Evolutionary conservation across 2,888 invertebrate species (phyloP), one percentile per base, ranked within the genome.

Genomic region (Agrochola circellaris): DNA sequence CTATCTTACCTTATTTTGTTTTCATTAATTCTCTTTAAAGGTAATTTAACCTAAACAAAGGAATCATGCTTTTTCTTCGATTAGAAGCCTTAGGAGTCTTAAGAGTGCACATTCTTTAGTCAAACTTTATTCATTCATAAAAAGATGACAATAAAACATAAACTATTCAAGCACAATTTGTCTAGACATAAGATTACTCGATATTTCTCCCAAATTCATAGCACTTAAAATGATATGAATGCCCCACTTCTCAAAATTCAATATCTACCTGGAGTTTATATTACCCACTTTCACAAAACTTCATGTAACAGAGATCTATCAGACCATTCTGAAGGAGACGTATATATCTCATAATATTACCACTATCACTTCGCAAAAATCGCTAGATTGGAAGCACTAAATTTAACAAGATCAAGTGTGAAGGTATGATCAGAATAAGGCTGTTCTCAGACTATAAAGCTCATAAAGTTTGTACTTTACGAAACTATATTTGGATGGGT

Each of bases 281-380:
- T 71, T 83, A 79, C 60, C n/a, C 60, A 20, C 70, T 67, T 78
- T 77, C 73, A 38, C 73, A 69, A 79, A 61, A 77, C 75, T 79
- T 82, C 73, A 81, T 76, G 67, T 80, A 75, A 80, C 75, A 73
- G 67, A 71, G 82, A 83, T 85, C 68, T 79, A 81, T 88, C 74
- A 75, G 75, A 81, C 61, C 60, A 65, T 61, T 77, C 70, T 75
- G 60, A 42, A 75, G 60, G 62, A 64, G 86, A 85, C 86, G 61
- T 81, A 88, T 88, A 77, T 81, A 86, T 89, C 84, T 88, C 89
- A 90, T 88, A 89, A 90, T 87, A 89, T 87, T 89, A 89, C 82
- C 81, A 86, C 90, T 89, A 90, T 89, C 90, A 90, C 89, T 92
- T 88, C 83, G 85, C 87, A 84, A 88, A 88, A 89, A 89, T 88